Percentiles rank a stretch among this genome's conserved stretches.
phyloP scores from a whole-genome alignment of 2,888 invertebrate genomes.

The Amblyjoppa proteus region DNA sequence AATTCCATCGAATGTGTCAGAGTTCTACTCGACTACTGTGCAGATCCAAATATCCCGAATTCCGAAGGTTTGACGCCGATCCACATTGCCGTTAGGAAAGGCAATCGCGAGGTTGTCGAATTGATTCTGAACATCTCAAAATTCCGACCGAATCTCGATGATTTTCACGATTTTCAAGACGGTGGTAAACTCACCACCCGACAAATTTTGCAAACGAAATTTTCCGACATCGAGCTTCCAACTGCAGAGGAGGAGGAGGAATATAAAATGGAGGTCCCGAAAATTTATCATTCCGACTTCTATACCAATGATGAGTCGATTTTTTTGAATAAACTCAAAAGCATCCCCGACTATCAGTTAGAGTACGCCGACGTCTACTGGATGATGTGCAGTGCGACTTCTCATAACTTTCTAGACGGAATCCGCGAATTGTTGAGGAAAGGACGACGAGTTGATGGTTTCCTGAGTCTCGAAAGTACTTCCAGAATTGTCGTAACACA shows the following conservation, averaged over 20 bases:
- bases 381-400: conserved; percentile 86
- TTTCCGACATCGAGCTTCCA: conserved; percentile 85
- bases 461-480: conserved; percentile 86
- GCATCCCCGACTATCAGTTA: conserved; percentile 85
- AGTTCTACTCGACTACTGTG: conserved; percentile 86
- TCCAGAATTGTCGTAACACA: conserved; percentile 88
- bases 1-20: conserved; percentile 86
- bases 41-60: conserved; percentile 87
- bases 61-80: conserved; percentile 87
- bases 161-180: conserved; percentile 80
- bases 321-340: conserved; percentile 86
- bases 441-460: conserved; percentile 81
- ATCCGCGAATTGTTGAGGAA: conserved; percentile 85
- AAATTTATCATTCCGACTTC: conserved; percentile 86
- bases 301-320: conserved; percentile 87
- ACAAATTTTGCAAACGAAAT: conserved; percentile 86
- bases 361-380: conserved; percentile 83
- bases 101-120: conserved; percentile 85
- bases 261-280: conserved; percentile 38
- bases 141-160: conserved; percentile 86
- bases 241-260: conserved; percentile 60
- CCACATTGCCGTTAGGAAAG: conserved; percentile 87
- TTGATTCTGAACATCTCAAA: conserved; percentile 86
- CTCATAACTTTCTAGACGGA: conserved; percentile 86
- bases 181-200: conserved; percentile 87